phyloP scores from a whole-genome alignment of 2,113 vertebrate species.

The Taxidea taxus region DNA sequence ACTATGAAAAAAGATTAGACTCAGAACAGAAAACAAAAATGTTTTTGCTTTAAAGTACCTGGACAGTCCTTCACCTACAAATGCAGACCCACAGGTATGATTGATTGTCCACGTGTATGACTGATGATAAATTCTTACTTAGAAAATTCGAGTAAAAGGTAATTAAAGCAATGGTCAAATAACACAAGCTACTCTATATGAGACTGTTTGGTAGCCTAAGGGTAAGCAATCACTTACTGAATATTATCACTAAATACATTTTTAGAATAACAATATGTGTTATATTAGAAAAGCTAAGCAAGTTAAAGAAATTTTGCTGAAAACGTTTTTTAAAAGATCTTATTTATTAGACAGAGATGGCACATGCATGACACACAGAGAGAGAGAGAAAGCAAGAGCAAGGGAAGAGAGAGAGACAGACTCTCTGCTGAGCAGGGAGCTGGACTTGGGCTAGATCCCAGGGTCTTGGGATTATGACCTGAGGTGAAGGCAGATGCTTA shows the following conservation, averaged over 20 bases:
- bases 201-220: not conserved
- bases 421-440: not conserved
- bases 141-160: not conserved
- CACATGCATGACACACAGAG: not conserved
- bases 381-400: not conserved
- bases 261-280: not conserved
- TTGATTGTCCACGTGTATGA: not conserved
- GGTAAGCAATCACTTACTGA: not conserved
- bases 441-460: not conserved
- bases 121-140: not conserved
- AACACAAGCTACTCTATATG: not conserved
- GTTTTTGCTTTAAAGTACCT: not conserved
- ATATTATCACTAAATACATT: slow-evolving; percentile 22
- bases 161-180: not conserved
- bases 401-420: not conserved
- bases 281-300: slow-evolving; percentile 23
- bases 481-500: not conserved
- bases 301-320: slow-evolving; percentile 20
- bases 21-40: not conserved
- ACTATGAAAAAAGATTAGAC: not conserved
- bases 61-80: not conserved
- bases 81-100: not conserved
- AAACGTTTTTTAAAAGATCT: not conserved
- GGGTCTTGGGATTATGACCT: not conserved
- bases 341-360: not conserved